Conservation (phyloP, 2,113 vertebrate species). For the Pomatostomus ruficeps region DNA sequence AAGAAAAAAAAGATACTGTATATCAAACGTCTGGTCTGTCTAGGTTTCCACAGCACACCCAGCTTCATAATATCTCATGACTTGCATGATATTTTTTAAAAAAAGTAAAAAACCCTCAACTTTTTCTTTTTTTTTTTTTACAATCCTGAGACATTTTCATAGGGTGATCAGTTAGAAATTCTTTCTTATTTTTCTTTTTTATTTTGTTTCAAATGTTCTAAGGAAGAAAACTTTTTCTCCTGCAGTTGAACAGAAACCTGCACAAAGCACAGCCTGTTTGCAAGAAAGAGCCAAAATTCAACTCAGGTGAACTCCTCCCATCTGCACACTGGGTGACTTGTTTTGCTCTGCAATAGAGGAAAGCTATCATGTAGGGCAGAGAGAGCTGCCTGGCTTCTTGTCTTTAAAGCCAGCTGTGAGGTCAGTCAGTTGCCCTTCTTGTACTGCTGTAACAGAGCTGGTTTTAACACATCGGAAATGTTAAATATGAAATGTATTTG, state of each 20-base stretch:
- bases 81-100: background rate
- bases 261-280: conserved; percentile 14
- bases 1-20: background rate
- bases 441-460: background rate
- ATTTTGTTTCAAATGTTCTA: background rate
- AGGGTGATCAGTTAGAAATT: background rate
- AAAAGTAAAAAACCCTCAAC: rapidly evolving
- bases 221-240: background rate
- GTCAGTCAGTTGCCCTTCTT: background rate
- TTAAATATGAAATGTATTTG: conserved; percentile 17
- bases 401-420: conserved; percentile 52
- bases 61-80: background rate
- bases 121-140: background rate
- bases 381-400: background rate
- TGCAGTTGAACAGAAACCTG: background rate
- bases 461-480: conserved; percentile 11
- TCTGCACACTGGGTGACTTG: conserved; percentile 37
- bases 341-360: background rate
- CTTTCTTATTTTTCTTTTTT: background rate
- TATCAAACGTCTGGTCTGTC: background rate
- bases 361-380: background rate
- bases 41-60: background rate
- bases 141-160: background rate
- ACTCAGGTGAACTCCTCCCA: conserved; percentile 24
- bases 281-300: background rate